phyloP scores from a whole-genome alignment of 2,797 vertebrate genomes.

The Malurus splendens region DNA sequence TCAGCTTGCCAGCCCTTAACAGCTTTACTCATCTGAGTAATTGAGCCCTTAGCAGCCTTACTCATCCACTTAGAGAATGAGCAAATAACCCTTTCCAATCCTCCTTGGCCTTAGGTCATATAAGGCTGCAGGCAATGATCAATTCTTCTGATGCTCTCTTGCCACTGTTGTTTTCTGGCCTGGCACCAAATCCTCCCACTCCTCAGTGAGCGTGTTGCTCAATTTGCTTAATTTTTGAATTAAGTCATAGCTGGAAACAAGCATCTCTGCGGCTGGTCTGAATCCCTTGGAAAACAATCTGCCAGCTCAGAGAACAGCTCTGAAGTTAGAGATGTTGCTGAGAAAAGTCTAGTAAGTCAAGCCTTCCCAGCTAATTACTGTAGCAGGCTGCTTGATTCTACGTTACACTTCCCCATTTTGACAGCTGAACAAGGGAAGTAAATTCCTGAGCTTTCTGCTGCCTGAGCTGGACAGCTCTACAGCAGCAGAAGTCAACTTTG shows the following conservation, averaged over 20 bases:
- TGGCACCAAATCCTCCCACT: not conserved
- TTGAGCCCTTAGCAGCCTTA: not conserved
- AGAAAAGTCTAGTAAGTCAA: not conserved
- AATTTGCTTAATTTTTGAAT: not conserved
- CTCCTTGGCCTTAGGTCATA: not conserved
- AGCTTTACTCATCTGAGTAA: not conserved
- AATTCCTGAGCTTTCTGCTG: not conserved
- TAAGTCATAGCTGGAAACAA: not conserved
- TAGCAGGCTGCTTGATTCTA: not conserved
- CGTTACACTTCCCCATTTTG: not conserved
- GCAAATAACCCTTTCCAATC: not conserved
- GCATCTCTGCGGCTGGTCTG: not conserved
- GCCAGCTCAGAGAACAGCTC: not conserved
- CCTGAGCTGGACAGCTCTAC: not conserved
- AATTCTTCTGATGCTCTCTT: not conserved
- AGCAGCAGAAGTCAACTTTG: not conserved
- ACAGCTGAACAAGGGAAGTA: not conserved
- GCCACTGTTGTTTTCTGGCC: not conserved
- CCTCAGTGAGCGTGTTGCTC: not conserved
- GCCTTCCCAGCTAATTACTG: not conserved
- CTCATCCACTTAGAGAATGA: not conserved
- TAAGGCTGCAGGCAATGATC: not conserved
- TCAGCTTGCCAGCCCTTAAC: rapidly evolving
- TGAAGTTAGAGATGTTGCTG: not conserved
- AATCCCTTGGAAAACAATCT: not conserved